Conservation (phyloP, 1,140 invertebrate species). For the Aphelinus certus region DNA sequence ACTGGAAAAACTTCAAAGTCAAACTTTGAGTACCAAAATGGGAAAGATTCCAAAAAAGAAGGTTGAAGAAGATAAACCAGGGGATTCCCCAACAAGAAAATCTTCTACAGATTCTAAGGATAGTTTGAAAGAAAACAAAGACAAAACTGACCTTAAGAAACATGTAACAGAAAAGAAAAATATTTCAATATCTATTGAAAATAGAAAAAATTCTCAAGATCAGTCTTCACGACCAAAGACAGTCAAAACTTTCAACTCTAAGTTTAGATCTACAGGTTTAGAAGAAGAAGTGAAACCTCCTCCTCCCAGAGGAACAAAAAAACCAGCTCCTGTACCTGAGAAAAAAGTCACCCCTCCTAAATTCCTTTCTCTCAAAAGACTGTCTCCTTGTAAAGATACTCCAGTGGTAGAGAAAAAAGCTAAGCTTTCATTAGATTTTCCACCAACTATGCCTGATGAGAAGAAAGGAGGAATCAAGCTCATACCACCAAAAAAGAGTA, state of each 20-base stretch:
- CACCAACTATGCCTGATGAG: conserved; percentile 65
- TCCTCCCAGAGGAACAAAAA: conserved; percentile 70
- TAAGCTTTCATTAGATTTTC: conserved; percentile 67
- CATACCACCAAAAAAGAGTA: conserved; percentile 89
- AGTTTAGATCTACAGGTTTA: conserved; percentile 85
- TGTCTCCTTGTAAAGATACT: conserved; percentile 70
- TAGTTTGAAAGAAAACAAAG: conserved; percentile 58
- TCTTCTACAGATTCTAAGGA: conserved; percentile 57
- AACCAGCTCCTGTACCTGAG: conserved; percentile 52
- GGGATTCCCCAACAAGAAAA: conserved; percentile 47
- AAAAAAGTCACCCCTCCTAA: conserved; percentile 71
- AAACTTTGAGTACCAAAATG: conserved; percentile 72
- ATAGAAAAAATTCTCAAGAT: conserved; percentile 73
- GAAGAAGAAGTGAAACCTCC: conserved; percentile 84
- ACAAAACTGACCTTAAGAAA: conserved; percentile 57
- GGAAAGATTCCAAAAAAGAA: conserved; percentile 81
- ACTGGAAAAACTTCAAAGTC: conserved; percentile 72
- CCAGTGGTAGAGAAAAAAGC: conserved; percentile 79
- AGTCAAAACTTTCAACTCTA: conserved; percentile 88
- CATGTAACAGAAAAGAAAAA: conserved; percentile 69
- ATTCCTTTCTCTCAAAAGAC: conserved; percentile 68
- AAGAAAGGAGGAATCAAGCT: conserved; percentile 84
- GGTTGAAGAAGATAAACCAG: conserved; percentile 59
- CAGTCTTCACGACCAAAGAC: conserved; percentile 77
- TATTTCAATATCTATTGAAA: conserved; percentile 82